A percentile compares a stretch with the other conserved stretches of the same genome.
Conservation (phyloP, 2,888 invertebrate genomes). For the Ennomos fuscantarius region DNA sequence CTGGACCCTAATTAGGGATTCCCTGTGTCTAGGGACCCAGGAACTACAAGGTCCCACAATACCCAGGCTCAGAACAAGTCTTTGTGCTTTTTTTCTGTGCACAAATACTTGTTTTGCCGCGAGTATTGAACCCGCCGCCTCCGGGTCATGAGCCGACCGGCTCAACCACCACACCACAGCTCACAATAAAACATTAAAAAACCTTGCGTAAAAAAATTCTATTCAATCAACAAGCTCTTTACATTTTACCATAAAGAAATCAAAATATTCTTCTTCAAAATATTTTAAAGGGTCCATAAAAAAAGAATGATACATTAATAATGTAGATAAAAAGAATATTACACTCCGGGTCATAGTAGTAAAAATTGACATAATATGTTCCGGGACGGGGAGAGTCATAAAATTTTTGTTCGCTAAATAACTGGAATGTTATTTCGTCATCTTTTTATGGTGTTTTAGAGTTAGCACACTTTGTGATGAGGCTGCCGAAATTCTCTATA, state of each 20-base stretch:
- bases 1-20: too few species aligned
- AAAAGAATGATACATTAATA: constrained; percentile 59
- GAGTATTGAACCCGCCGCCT: too few species aligned
- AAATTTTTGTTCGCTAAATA: constrained; percentile 55
- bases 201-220: neutral
- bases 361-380: constrained; percentile 65
- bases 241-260: constrained; percentile 21
- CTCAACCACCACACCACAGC: too few species aligned
- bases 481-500: constrained; percentile 10
- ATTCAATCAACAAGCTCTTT: constrained; percentile 4
- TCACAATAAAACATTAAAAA: neutral
- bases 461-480: constrained; percentile 13
- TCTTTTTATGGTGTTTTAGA: constrained; percentile 42
- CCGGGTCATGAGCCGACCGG: too few species aligned
- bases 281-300: constrained; percentile 56
- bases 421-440: constrained; percentile 47
- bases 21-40: too few species aligned
- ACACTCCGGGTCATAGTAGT: constrained; percentile 53
- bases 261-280: constrained; percentile 31
- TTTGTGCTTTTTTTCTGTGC: too few species aligned
- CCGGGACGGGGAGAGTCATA: constrained; percentile 48
- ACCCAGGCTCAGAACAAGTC: too few species aligned
- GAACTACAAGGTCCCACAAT: too few species aligned
- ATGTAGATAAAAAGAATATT: constrained; percentile 59
- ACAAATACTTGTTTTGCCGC: too few species aligned